Evolutionary conservation across 2,888 invertebrate species (phyloP), one percentile per base, ranked within the genome.

Genomic region (Drosophila ezoana): DNA sequence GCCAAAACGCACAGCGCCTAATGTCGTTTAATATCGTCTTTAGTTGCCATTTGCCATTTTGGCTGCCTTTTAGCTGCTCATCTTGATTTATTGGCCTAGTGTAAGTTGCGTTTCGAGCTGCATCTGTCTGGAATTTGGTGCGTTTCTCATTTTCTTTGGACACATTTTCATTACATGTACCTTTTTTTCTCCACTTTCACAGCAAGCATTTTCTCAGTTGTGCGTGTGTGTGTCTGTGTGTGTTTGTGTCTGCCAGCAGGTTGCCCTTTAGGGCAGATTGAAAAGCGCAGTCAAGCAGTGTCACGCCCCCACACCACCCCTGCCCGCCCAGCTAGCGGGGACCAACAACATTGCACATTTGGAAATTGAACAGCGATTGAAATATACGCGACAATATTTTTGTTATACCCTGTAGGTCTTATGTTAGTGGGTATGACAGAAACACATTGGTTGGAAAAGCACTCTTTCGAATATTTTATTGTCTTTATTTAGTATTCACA

Each of bases 231-330:
- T 57, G 53, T 11, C 2, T 41, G 10, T 40, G 16, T 16, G 16
- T 16, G 4, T 9, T 14, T 54, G 40, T 37, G 6, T 38, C 23
- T 73, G 58, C 37, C 51, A 58, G 57, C 59, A 44, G 69, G 44
- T 73, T 63, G 45, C 53, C 52, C 62, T 67, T 67, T 72, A 61
- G 79, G 73, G 58, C 60, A 76, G 85, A 84, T 88, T 84, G 75
- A 72, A 86, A 82, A 84, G 87, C 65, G 87, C 89, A 82, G 70
- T 79, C 73, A 82, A 87, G 80, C 88, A 87, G 54, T 47, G 61
- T 51, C 53, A 52, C 32, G 60, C 51, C 40, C 32, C 32, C 56
- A 43, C 11, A 43, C 11, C 2, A 1, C 37, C 10, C 18, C 11
- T 2, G 20, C 40, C 11, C 23, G 5, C 14, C 13, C 14, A 4